Percentiles rank a stretch among this genome's conserved stretches.
phyloP scores from a whole-genome alignment of 2,888 invertebrate species.

The Erebia ligea region DNA sequence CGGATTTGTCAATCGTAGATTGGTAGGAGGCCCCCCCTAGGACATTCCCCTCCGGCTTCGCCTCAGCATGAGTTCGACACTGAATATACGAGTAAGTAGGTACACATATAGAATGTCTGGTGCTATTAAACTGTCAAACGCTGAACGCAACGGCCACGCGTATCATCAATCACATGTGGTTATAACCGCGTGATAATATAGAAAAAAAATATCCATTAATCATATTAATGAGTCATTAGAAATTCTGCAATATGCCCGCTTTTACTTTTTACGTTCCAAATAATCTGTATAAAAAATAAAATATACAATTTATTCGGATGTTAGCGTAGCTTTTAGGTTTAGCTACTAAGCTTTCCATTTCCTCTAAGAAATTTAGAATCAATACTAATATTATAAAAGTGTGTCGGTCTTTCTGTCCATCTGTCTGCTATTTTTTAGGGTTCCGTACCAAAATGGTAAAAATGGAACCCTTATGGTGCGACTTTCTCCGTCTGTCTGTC shows the following conservation, averaged over 20 bases:
- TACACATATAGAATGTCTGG: not conserved
- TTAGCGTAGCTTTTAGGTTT: not conserved
- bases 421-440: too few species aligned
- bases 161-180: conserved; percentile 19
- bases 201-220: conserved; percentile 20
- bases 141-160: conserved; percentile 18
- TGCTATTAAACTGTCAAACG: conserved; percentile 29
- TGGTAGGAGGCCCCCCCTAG: too few species aligned
- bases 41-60: too few species aligned
- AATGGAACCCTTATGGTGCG: too few species aligned
- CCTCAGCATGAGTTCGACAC: too few species aligned
- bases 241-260: conserved; percentile 22
- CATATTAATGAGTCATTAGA: conserved; percentile 28
- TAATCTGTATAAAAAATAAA: not conserved
- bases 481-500: too few species aligned
- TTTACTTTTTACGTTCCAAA: conserved; percentile 26
- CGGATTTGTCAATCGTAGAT: too few species aligned
- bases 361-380: too few species aligned
- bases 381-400: too few species aligned
- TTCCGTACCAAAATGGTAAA: too few species aligned
- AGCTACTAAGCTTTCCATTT: too few species aligned
- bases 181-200: not conserved
- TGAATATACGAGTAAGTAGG: not conserved
- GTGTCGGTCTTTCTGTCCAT: too few species aligned
- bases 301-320: not conserved